Base-by-base conservation (phyloP, 1,140 invertebrate genomes). In the Heliconius hewitsoni region DNA sequence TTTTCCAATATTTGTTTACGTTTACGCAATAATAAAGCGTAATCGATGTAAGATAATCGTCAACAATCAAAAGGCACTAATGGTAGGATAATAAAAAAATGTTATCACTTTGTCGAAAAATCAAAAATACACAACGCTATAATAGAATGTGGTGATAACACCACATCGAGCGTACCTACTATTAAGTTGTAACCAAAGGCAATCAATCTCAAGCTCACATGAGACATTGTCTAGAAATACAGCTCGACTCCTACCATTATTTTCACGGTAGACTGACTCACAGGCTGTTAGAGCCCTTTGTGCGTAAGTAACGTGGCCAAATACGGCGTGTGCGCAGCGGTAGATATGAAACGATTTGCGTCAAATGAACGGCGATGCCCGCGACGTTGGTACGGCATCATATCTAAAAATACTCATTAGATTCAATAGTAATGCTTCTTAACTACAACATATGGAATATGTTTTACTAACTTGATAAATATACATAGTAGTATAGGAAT, bases 331-430 rank as follows among this genome's bases (percentile, higher is more conserved):
- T 74, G 27, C 11, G 27, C 85, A 83, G 4, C 50, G 50, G 50
- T 16, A 19, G 50, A 52, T 52, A 52, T 52, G 9, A 46, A 46
- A 46, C 42, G 42, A 84, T 75, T 79, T 52, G 66, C 70, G 70
- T 80, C 74, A 76, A 71, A 78, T 70, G 37, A 52, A 76, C 84
- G 79, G 81, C 81, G 81, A 83, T 78, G 71, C 80, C 82, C 78
- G 80, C 79, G 46, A 80, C 71, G 81, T 81, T 78, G 86, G 85
- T 87, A 85, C 73, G 83, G 82, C 90, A 92, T 93, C 90, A 92
- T 85, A 85, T 86, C 91, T 92, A 92, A 93, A 92, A 92, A 93
- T 93, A 93, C 81, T 79, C 85, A 76, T 3, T 76, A 70, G 55
- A 57, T 57, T 57, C 23, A 30, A 66, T 30, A 66, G 60, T 66